Conservation (phyloP, 2,113 vertebrate genomes). For the Glareola pratincola region DNA sequence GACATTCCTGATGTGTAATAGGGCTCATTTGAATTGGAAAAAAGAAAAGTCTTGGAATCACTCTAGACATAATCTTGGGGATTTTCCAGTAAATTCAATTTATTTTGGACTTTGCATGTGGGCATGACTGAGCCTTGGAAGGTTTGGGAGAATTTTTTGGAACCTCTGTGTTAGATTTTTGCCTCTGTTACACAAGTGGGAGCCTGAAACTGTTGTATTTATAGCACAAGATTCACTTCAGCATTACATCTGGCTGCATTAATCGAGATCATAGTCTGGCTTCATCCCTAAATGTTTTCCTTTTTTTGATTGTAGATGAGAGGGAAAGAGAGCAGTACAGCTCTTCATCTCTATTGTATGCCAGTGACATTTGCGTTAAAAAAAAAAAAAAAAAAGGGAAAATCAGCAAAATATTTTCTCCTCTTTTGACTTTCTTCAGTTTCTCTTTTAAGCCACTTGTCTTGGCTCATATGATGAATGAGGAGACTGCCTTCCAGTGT, state of each 20-base stretch:
- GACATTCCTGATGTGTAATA: neutral
- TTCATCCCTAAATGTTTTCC: neutral
- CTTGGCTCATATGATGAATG: neutral
- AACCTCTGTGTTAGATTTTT: neutral
- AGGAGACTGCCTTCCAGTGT: neutral
- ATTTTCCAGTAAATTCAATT: slow-evolving; percentile 51
- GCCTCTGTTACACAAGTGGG: neutral
- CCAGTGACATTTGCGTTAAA: neutral
- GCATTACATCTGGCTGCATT: neutral
- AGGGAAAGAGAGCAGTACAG: neutral
- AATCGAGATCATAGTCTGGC: neutral
- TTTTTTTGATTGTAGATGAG: neutral
- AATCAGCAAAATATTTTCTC: neutral
- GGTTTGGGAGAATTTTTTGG: neutral
- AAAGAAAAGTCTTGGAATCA: slow-evolving; percentile 25
- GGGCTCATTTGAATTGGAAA: slow-evolving; percentile 55
- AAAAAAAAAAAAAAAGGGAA: neutral
- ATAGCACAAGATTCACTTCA: neutral
- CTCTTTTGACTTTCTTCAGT: neutral
- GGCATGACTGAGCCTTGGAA: slow-evolving; percentile 24
- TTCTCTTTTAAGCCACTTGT: neutral
- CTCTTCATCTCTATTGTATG: neutral
- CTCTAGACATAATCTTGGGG: slow-evolving; percentile 44
- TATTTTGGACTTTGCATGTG: slow-evolving; percentile 27
- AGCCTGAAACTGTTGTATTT: neutral